Percentiles rank a stretch among this genome's conserved stretches.
phyloP scores from a whole-genome alignment of 2,888 invertebrate species.

The Agonopterix subpropinquella region DNA sequence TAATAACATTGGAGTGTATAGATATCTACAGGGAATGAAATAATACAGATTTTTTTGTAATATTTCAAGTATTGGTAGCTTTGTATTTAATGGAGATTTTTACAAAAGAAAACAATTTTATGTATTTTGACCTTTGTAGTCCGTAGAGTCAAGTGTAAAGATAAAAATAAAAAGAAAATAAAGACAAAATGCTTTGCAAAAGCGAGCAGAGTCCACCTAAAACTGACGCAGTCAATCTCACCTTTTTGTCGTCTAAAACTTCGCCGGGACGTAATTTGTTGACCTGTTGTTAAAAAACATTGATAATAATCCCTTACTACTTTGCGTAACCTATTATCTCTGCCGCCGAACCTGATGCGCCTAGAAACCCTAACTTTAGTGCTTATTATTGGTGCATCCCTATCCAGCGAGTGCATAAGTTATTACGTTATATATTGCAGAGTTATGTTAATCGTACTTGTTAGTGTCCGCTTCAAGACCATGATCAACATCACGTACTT shows the following conservation, averaged over 20 bases:
- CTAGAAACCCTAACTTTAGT: constrained; percentile 32
- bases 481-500: constrained; percentile 40
- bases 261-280: constrained; percentile 96
- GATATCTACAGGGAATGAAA: too few relatives aligned
- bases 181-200: constrained; percentile 69
- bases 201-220: constrained; percentile 69
- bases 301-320: constrained; percentile 56
- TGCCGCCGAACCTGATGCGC: constrained; percentile 64
- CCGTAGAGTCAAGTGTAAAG: constrained; percentile 29
- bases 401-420: constrained; percentile 61
- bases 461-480: constrained; percentile 52
- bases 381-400: constrained; percentile 57
- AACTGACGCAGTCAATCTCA: constrained; percentile 78
- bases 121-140: neutral
- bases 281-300: constrained; percentile 79
- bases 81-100: neutral
- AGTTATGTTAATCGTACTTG: constrained; percentile 54
- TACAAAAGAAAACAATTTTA: neutral
- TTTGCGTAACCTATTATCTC: constrained; percentile 54
- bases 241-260: constrained; percentile 95
- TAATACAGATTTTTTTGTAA: too few relatives aligned
- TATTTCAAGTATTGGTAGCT: too few relatives aligned
- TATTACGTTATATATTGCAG: constrained; percentile 60
- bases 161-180: constrained; percentile 28
- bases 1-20: too few relatives aligned